Base-by-base conservation (phyloP, 1,140 invertebrate species). In the Caenorhabditis brenneri region DNA sequence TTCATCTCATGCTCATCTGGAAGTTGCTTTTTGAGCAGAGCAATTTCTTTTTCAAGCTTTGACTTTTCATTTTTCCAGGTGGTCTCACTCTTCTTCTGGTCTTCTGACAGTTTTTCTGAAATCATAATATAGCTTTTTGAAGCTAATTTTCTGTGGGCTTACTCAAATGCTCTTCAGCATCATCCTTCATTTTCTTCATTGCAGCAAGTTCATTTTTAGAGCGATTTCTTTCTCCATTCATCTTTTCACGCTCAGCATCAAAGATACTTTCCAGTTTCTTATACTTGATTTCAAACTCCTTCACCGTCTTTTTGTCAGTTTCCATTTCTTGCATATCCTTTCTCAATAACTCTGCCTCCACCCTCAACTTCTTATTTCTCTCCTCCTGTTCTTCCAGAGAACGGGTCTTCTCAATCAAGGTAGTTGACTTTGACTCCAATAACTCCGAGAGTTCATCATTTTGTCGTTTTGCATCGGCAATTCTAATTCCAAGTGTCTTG, bases 191-290 rank as follows among this genome's bases (percentile, higher is more conserved):
- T 69, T 90, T 91, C 81, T 89, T 91, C 79, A 91, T 74, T 29
- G 82, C 42, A 24, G 86, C 48, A 4, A 87, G 55, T 65, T 90
- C 90, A 12, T 86, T 84, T 36, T 90, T 91, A 29, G 88, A 80
- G 58, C 87, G 80, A 16, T 55, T 79, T 46, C 88, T 74, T 22
- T 90, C 89, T 19, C 82, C 79, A 65, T 90, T 88, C 74, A 86
- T 88, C 82, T 90, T 89, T 29, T 86, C 79, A 51, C 89, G 89
- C 78, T 90, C 90, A n/a, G 86, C 51, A n/a, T 91, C 87, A 69
- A 87, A 91, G 10, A 90, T 60, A 24, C 46, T 79, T 53, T 90
- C 89, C 83, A 90, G 65, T 51, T 88, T 91, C 15, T 85, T 84
- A 81, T 91, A 87, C 33, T 90, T 88, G 49, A 86, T 89, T 82